A percentile compares a stretch with the other conserved stretches of the same genome.
Conservation (phyloP, 2,113 vertebrate genomes). For the Labeo catla region DNA sequence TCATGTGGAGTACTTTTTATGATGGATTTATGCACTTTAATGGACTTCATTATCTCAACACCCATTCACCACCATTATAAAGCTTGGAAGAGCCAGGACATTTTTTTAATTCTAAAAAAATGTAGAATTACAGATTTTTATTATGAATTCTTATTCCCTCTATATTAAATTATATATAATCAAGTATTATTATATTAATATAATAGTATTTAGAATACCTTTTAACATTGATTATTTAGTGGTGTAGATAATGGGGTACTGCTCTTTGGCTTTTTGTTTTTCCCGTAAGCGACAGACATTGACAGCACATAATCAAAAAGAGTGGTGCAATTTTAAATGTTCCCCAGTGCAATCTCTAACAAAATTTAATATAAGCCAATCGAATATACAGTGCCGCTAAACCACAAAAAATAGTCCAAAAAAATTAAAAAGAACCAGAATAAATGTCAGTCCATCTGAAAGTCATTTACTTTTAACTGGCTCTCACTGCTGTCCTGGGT, state of each 20-base stretch:
- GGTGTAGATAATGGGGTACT: background rate
- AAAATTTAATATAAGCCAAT: background rate
- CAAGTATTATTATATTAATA: background rate
- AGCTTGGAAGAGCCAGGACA: too few species aligned
- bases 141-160: background rate
- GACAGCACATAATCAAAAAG: slow-evolving; percentile 9
- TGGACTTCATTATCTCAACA: too few species aligned
- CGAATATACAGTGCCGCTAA: background rate
- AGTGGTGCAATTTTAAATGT: background rate
- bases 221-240: background rate
- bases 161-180: background rate
- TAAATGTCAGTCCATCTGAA: background rate
- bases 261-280: background rate
- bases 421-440: background rate
- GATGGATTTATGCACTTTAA: too few species aligned
- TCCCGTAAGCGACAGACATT: background rate
- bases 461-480: background rate
- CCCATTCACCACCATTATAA: too few species aligned
- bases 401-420: background rate
- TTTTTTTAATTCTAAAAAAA: too few species aligned
- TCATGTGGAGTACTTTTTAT: too few species aligned
- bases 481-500: background rate
- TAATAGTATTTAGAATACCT: background rate
- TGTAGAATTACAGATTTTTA: background rate
- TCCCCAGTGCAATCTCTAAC: background rate